These are phyloP conservation scores for Eueides isabella DNA, from an alignment of 1,140 invertebrate genomes.

Conservation along the genomic window DNA sequence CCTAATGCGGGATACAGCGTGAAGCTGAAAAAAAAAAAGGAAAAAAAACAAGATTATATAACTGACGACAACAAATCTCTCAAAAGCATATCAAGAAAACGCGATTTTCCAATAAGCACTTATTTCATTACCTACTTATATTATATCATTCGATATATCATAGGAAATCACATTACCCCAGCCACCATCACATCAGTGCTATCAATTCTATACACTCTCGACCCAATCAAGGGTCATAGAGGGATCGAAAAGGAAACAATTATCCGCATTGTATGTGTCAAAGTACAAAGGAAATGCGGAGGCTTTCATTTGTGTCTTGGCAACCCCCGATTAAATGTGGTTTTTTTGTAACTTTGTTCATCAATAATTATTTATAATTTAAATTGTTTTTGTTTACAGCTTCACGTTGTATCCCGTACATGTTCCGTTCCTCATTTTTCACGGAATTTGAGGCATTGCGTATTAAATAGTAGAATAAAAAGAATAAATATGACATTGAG, in stretches of 20 bases:
- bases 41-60: too few relatives aligned
- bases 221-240: constrained; percentile 19
- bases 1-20: background rate
- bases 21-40: background rate
- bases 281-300: constrained; percentile 6
- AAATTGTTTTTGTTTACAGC: too few relatives aligned
- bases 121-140: background rate
- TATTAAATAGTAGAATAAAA: too few relatives aligned
- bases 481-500: too few relatives aligned
- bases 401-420: too few relatives aligned
- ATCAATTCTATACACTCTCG: constrained; percentile 10
- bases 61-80: too few relatives aligned
- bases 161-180: background rate
- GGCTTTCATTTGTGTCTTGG: background rate
- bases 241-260: constrained; percentile 23
- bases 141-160: background rate
- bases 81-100: background rate
- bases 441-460: too few relatives aligned
- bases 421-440: too few relatives aligned
- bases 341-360: background rate
- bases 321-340: background rate
- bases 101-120: background rate
- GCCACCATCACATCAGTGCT: constrained; percentile 2
- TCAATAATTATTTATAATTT: background rate
- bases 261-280: constrained; percentile 15